A percentile compares a stretch with the other conserved stretches of the same genome.
These are phyloP conservation scores for Lucinisca nassula DNA, from an alignment of 2,888 invertebrate species.

Conservation along the genomic window DNA sequence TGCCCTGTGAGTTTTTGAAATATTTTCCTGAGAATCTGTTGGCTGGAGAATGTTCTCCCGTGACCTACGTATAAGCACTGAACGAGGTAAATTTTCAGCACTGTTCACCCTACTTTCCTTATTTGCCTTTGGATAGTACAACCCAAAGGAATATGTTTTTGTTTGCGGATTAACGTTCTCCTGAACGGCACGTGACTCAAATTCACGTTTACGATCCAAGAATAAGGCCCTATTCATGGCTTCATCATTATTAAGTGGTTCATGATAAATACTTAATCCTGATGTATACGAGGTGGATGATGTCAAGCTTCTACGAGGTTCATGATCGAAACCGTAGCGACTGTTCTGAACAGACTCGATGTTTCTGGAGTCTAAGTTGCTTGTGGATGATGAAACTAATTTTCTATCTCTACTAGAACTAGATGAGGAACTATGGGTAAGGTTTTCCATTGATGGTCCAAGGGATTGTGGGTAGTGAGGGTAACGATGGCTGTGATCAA, in stretches of 20 bases:
- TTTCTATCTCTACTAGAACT: conserved; percentile 57
- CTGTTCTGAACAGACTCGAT: conserved; percentile 24
- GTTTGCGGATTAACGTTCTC: conserved; percentile 72
- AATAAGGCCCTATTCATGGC: conserved; percentile 70
- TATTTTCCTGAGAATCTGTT: conserved; percentile 76
- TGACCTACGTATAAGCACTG: conserved; percentile 63
- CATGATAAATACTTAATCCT: conserved; percentile 74
- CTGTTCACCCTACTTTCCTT: conserved; percentile 68
- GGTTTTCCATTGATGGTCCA: conserved; percentile 55
- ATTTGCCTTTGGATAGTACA: conserved; percentile 77
- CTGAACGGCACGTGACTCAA: conserved; percentile 72
- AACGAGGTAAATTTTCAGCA: conserved; percentile 71
- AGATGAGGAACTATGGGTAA: conserved; percentile 19
- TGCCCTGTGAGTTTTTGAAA: conserved; percentile 59
- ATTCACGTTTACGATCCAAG: conserved; percentile 70
- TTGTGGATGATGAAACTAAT: conserved; percentile 58
- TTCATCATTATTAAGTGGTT: conserved; percentile 52
- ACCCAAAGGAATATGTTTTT: conserved; percentile 81
- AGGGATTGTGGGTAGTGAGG: conserved; percentile 36
- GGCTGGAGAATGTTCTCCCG: conserved; percentile 74
- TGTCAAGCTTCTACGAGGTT: conserved; percentile 62
- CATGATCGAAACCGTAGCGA: conserved; percentile 38
- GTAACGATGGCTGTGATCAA: conserved; percentile 22
- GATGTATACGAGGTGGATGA: conserved; percentile 76
- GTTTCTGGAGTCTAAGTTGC: conserved; percentile 51